Conservation (phyloP, 2,797 vertebrate genomes). For the Urosaurus nigricauda region DNA sequence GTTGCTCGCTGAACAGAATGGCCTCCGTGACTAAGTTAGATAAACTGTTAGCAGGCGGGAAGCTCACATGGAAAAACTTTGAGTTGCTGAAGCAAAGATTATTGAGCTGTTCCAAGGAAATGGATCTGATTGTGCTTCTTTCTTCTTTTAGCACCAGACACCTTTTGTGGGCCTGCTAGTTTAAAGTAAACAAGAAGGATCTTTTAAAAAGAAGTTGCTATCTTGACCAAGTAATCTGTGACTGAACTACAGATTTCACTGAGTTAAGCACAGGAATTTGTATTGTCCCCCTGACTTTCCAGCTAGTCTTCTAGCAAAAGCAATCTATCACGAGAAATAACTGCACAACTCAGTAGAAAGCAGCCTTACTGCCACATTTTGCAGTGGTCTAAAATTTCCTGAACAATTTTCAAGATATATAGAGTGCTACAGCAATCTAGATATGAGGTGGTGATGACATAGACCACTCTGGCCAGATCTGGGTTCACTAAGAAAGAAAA, state of each 20-base stretch:
- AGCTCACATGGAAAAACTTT: slow-evolving; percentile 28
- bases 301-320: background rate
- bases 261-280: background rate
- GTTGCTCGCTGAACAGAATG: slow-evolving; percentile 32
- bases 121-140: slow-evolving; percentile 48
- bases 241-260: background rate
- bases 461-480: background rate
- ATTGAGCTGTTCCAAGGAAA: slow-evolving; percentile 26
- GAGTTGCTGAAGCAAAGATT: slow-evolving; percentile 36
- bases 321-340: background rate
- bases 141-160: slow-evolving; percentile 31
- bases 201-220: slow-evolving; percentile 12
- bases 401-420: background rate
- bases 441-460: background rate
- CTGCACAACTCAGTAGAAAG: no score
- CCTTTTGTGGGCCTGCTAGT: background rate
- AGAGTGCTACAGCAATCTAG: background rate
- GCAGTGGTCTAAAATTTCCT: background rate
- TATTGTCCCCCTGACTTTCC: background rate
- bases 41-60: slow-evolving; percentile 37
- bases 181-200: slow-evolving; percentile 28
- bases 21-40: slow-evolving; percentile 26
- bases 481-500: background rate
- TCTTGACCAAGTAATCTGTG: slow-evolving; percentile 25
- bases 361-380: background rate